phyloP scores from a whole-genome alignment of 2,113 vertebrate species.

The Lipophrys pholis region DNA sequence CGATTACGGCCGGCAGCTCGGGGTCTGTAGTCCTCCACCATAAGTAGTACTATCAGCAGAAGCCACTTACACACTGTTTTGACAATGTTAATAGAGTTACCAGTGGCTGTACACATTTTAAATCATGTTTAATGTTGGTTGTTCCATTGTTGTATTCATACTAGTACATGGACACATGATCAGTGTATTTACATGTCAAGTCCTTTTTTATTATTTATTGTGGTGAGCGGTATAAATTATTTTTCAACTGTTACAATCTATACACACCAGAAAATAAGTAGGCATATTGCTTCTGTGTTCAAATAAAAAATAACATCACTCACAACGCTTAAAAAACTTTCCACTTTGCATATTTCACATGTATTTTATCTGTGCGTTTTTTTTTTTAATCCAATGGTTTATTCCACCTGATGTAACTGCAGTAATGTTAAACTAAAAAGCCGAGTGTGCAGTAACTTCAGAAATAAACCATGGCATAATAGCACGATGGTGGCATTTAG shows the following conservation, averaged over 20 bases:
- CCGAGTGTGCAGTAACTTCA: neutral
- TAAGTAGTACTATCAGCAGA: too few relatives aligned
- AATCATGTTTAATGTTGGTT: neutral
- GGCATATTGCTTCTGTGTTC: conserved; percentile 13
- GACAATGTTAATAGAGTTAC: neutral
- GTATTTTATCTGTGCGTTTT: neutral
- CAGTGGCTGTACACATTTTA: neutral
- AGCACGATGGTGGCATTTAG: too few relatives aligned
- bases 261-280: conserved; percentile 13
- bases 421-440: neutral
- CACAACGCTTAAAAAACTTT: conserved; percentile 15
- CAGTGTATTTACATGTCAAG: neutral
- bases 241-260: neutral
- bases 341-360: conserved; percentile 41
- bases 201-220: neutral
- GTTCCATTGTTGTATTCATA: neutral
- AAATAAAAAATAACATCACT: conserved; percentile 4
- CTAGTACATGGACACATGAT: neutral
- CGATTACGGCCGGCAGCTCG: too few relatives aligned
- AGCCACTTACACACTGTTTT: neutral
- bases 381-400: neutral
- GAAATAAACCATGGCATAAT: neutral
- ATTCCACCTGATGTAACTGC: conserved; percentile 2
- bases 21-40: too few relatives aligned
- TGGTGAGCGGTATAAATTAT: conserved; percentile 8